Base-by-base conservation (phyloP, 2,113 vertebrate genomes). In the Engraulis encrasicolus region DNA sequence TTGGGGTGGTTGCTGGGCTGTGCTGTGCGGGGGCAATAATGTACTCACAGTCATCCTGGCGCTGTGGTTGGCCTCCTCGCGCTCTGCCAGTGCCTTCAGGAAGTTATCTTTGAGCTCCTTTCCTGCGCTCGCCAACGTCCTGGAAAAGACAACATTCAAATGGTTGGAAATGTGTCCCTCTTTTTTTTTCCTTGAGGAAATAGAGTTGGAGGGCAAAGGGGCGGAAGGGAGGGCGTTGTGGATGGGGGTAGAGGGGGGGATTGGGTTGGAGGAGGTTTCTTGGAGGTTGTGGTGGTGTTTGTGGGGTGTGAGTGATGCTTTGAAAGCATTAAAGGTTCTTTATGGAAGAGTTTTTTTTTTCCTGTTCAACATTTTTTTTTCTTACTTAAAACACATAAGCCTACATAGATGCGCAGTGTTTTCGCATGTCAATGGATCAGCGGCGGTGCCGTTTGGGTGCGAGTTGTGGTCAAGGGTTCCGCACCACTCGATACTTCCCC, bases 21-120 rank as follows among this genome's bases (percentile, higher is more conserved):
- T 23, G 20, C 58, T 34, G 23, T 17, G 66, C n/a, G 66, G 66
- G 6, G 91, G 94, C 90, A 93, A 92, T 91, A 94, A 91, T 87
- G 91, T 95, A 97, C 97, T 97, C 94, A 97, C 96, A 45, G 91
- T 95, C 91, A 95, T 91, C 93, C 92, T 95, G 89, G 95, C 96
- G 79, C 36, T 93, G 80, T 87, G 88, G 90, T 96, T 96, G 86
- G 93, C 94, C 93, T 96, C 95, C 91, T 96, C 96, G 84, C 95
- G 95, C 83, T 93, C 84, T 36, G 93, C 95, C 89, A 96, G 89
- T 14, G 94, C 96, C 88, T 82, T 89, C 89, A 97, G 93, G 90
- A 96, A 97, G 91, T 95, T 90, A 86, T 96, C 95, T 38, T 94
- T 93, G 85, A 95, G 88, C 31, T 96, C 94, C 90, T 96, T 96